Base-by-base conservation (phyloP, 2,113 vertebrate genomes). In the Microcebus lehilahytsara region DNA sequence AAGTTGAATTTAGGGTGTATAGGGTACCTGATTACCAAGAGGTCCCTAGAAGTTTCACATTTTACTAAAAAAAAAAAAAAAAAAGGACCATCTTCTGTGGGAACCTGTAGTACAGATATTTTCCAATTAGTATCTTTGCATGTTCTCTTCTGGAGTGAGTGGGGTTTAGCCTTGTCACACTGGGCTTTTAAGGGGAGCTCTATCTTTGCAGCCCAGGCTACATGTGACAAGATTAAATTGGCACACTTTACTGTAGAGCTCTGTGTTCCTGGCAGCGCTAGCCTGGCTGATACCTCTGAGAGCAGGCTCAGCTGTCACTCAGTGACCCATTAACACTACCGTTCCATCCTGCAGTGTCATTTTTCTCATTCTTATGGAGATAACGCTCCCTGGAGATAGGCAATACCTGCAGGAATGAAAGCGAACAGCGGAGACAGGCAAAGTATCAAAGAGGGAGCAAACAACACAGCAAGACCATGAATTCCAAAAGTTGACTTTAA, bases 251-350 rank as follows among this genome's bases (percentile, higher is more conserved):
- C 91, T 58, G 72, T 96, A 83, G 95, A 98, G 98, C 96, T 97
- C 97, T 98, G 97, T 96, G 97, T 98, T 98, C 96, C 98, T 98
- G 98, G 98, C 98, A 98, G 97, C 20, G 49, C 96, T 94, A 96
- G 95, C 93, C 95, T 87, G 90, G 92, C 94, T 75, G 97, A 96
- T 98, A 97, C 98, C 98, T 97, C 98, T 14, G 98, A 98, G 98
- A 98, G 97, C 97, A 98, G 98, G 93, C 98, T 98, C 98, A 99
- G 98, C 99, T 99, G 99, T 98, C 98, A 98, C 95, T 99, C 98
- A 98, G 98, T 98, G 98, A 99, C 98, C 98, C 98, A 98, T 99
- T 98, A 99, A 98, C 0, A 2, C 97, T 97, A 97, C 96, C 17
- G 79, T 91, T 98, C 98, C 96, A 95, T 97, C 97, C 97, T 96